Conservation (phyloP, 1,140 invertebrate genomes). For the Babylonia areolata region DNA sequence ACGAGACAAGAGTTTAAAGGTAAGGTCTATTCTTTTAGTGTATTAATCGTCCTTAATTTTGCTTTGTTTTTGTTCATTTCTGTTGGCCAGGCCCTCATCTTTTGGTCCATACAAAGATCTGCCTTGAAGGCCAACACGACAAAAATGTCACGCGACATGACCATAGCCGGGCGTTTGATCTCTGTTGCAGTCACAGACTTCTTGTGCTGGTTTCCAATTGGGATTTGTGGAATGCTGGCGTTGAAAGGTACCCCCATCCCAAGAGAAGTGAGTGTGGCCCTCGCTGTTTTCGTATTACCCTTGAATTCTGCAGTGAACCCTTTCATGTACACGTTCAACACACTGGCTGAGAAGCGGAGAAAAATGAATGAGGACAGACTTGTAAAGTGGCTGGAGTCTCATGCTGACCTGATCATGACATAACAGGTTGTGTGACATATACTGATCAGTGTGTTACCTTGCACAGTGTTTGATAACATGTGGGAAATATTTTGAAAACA, state of each 20-base stretch:
- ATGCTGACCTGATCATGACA: neutral
- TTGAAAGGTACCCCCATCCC: constrained; percentile 33
- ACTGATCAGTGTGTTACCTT: too few relatives aligned
- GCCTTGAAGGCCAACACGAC: neutral
- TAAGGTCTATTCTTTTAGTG: constrained; percentile 44
- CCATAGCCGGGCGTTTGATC: constrained; percentile 45
- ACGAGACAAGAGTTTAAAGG: constrained; percentile 31
- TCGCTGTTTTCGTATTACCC: constrained; percentile 52
- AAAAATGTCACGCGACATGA: constrained; percentile 24
- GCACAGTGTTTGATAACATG: too few relatives aligned
- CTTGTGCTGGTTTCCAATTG: constrained; percentile 39
- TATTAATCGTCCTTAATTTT: constrained; percentile 54
- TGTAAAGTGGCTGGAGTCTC: neutral
- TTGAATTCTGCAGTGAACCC: constrained; percentile 57
- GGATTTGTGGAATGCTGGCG: constrained; percentile 39
- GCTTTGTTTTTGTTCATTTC: constrained; percentile 36
- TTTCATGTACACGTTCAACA: constrained; percentile 52
- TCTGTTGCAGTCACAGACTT: constrained; percentile 44
- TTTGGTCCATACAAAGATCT: constrained; percentile 24
- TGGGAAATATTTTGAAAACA: too few relatives aligned
- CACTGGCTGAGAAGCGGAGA: neutral
- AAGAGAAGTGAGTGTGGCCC: constrained; percentile 51
- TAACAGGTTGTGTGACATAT: too few relatives aligned
- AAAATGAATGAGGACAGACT: neutral
- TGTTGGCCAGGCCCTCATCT: neutral